These are phyloP conservation scores for Drosophila demipolita DNA, from an alignment of 2,888 invertebrate genomes.

Conservation along the genomic window DNA sequence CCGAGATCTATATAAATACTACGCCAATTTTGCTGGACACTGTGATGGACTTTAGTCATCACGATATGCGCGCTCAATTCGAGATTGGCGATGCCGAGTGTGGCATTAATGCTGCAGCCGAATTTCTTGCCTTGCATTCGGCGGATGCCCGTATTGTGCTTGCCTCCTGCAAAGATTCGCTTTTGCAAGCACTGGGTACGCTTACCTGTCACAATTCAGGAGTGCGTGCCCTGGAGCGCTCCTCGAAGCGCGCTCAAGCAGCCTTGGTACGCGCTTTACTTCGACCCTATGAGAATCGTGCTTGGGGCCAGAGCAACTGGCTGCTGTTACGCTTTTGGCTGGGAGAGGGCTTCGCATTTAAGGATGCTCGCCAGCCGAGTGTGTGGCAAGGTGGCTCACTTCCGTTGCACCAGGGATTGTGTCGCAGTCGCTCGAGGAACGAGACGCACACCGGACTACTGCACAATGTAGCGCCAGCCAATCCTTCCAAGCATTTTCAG, in stretches of 20 bases:
- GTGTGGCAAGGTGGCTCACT: constrained; percentile 86
- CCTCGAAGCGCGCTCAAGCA: constrained; percentile 87
- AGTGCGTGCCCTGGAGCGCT: constrained; percentile 89
- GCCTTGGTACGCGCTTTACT: constrained; percentile 89
- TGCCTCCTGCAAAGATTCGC: constrained; percentile 90
- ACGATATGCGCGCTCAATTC: constrained; percentile 83
- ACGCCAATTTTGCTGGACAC: constrained; percentile 84
- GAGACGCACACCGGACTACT: constrained; percentile 84
- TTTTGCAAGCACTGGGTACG: constrained; percentile 91
- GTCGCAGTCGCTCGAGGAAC: constrained; percentile 83
- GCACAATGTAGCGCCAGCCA: constrained; percentile 84
- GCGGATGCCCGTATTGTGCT: constrained; percentile 91
- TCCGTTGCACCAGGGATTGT: constrained; percentile 79
- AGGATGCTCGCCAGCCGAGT: constrained; percentile 87
- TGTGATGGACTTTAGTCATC: constrained; percentile 84
- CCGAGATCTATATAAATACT: constrained; percentile 89
- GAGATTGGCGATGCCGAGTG: constrained; percentile 87
- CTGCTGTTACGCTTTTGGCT: constrained; percentile 93
- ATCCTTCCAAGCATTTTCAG: constrained; percentile 84
- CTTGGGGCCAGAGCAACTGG: constrained; percentile 95
- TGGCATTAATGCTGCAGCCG: constrained; percentile 88
- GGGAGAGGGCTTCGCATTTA: constrained; percentile 92
- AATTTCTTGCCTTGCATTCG: constrained; percentile 91
- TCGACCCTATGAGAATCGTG: constrained; percentile 92
- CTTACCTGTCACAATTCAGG: constrained; percentile 91